phyloP scores from a whole-genome alignment of 2,113 vertebrate genomes.

The Xenopus laevis region DNA sequence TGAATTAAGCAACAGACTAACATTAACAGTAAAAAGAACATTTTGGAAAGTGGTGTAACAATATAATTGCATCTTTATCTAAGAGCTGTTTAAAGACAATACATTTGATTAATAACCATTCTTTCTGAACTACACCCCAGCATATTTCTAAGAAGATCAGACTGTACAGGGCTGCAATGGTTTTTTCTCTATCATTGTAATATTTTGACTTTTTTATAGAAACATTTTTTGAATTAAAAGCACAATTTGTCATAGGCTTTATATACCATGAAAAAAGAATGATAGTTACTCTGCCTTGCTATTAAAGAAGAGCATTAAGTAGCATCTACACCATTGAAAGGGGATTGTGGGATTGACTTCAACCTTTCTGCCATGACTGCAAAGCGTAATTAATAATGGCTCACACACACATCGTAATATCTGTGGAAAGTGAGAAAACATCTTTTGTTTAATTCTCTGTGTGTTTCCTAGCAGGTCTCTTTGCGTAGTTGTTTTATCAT shows the following conservation, averaged over 20 bases:
- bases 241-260: conserved; percentile 23
- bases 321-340: conserved; percentile 35
- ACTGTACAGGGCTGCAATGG: not conserved
- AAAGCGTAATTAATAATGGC: conserved; percentile 33
- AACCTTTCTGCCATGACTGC: conserved; percentile 11
- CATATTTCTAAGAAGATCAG: not conserved
- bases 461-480: conserved; percentile 47
- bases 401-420: conserved; percentile 14
- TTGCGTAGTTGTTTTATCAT: conserved; percentile 53
- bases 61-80: not conserved
- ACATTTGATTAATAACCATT: not conserved
- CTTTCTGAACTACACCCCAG: conserved; percentile 4
- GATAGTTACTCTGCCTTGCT: not conserved
- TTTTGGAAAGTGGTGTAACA: not conserved
- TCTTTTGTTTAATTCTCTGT: conserved; percentile 19
- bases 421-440: not conserved
- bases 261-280: conserved; percentile 24
- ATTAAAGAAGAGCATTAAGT: conserved; percentile 22
- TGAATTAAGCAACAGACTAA: no score
- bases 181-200: conserved; percentile 28
- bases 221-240: conserved; percentile 38
- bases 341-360: conserved; percentile 17
- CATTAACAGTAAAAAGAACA: not conserved
- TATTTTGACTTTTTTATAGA: conserved; percentile 30
- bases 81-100: not conserved